Evolutionary conservation across 2,888 invertebrate species (phyloP).

Genomic region (Leucophora obtusa): DNA sequence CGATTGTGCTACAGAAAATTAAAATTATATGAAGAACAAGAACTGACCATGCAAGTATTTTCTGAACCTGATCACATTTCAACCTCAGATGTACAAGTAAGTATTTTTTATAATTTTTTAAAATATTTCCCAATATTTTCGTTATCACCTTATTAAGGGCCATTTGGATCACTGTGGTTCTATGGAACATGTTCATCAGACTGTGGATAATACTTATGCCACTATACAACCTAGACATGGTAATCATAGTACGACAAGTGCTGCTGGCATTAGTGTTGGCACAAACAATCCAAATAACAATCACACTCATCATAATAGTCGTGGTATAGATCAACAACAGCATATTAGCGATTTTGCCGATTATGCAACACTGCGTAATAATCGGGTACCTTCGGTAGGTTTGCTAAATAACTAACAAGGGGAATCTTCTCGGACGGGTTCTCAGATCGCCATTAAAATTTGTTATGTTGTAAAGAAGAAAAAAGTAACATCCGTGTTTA

Average conservation of each 20-base stretch:
- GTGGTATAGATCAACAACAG: conserved; percentile 68
- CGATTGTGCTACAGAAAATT: conserved; percentile 82
- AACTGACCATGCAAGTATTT: conserved; percentile 95
- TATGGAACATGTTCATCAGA: conserved; percentile 76
- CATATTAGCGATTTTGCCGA: conserved; percentile 77
- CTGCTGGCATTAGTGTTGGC: conserved; percentile 64
- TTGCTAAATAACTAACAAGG: background rate
- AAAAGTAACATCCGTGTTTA: too few relatives aligned
- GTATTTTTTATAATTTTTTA: conserved; percentile 10
- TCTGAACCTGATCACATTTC: conserved; percentile 84
- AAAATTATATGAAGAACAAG: conserved; percentile 93
- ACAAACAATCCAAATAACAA: conserved; percentile 66
- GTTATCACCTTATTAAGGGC: conserved; percentile 61
- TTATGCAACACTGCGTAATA: conserved; percentile 78
- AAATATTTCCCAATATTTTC: too few relatives aligned
- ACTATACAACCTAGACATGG: conserved; percentile 78
- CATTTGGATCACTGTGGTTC: conserved; percentile 76
- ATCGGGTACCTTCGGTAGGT: conserved; percentile 77
- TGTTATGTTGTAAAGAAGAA: too few relatives aligned
- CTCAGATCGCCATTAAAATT: too few relatives aligned
- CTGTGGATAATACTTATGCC: conserved; percentile 78
- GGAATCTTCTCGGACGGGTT: too few relatives aligned
- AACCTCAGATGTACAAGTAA: conserved; percentile 76
- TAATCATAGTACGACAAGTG: conserved; percentile 70
- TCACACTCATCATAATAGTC: conserved; percentile 39